Percentiles rank a stretch among this genome's conserved stretches.
Conservation (phyloP, 2,888 invertebrate species). For the Drosophila vallismaia region DNA sequence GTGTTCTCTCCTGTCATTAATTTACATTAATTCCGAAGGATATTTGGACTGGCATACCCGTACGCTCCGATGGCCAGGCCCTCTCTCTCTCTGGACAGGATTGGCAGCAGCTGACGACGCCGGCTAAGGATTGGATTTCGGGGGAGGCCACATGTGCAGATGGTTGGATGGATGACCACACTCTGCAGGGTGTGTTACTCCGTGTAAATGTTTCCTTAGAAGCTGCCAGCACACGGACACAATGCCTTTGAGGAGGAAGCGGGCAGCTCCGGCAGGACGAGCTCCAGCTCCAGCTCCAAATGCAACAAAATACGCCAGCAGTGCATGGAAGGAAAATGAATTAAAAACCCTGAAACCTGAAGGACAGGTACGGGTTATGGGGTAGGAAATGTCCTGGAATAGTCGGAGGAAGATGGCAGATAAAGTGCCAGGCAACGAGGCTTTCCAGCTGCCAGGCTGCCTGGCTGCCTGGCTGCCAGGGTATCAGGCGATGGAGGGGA, state of each 20-base stretch:
- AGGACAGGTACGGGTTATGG: conserved; percentile 1
- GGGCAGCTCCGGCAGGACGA: background rate
- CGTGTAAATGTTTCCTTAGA: conserved; percentile 20
- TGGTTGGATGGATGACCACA: no score
- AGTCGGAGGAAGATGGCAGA: background rate
- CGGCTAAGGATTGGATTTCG: conserved; percentile 20
- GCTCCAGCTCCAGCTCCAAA: background rate
- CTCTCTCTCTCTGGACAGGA: background rate
- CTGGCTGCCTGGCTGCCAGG: background rate
- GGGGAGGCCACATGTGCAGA: no score
- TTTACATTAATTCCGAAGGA: background rate
- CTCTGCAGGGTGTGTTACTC: no score
- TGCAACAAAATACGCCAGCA: conserved; percentile 25
- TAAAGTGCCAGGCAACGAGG: background rate
- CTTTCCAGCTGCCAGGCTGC: no score
- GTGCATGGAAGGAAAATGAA: conserved; percentile 30
- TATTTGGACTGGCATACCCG: background rate
- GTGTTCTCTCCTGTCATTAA: background rate
- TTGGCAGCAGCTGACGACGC: conserved; percentile 22
- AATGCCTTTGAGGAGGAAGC: conserved; percentile 32
- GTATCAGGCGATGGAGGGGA: background rate
- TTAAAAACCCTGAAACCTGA: conserved; percentile 17
- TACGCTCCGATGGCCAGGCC: no score
- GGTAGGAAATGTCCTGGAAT: background rate
- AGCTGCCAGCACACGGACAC: conserved; percentile 18